These are phyloP conservation scores for Magallana angulata DNA, from an alignment of 1,140 invertebrate genomes.

Conservation along the genomic window DNA sequence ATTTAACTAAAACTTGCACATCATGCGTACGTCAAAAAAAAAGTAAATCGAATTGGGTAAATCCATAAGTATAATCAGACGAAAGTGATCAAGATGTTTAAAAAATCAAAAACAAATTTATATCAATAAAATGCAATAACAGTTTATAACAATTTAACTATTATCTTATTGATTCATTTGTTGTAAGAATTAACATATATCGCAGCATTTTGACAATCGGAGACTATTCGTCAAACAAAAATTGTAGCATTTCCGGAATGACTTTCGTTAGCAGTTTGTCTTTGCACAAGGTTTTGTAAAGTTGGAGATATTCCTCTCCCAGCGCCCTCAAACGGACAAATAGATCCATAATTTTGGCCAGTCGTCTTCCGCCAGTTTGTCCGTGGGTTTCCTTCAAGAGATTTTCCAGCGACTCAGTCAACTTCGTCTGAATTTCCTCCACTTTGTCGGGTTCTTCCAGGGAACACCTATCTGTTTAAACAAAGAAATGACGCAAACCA, in stretches of 20 bases:
- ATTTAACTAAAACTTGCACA: too few relatives aligned
- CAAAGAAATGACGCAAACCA: background rate
- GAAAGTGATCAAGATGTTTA: too few relatives aligned
- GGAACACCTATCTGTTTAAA: slow-evolving; percentile 59
- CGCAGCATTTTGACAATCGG: too few relatives aligned
- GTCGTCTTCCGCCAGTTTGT: background rate
- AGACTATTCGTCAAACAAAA: slow-evolving; percentile 41
- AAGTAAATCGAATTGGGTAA: too few relatives aligned
- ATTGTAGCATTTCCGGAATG: slow-evolving; percentile 45
- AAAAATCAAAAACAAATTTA: too few relatives aligned
- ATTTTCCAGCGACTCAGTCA: slow-evolving; percentile 43
- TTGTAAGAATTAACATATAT: too few relatives aligned
- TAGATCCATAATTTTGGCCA: slow-evolving; percentile 40
- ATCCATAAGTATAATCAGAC: too few relatives aligned
- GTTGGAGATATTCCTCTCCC: slow-evolving; percentile 31
- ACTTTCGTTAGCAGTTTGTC: slow-evolving; percentile 35
- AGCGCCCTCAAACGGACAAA: slow-evolving; percentile 34
- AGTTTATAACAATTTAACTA: too few relatives aligned
- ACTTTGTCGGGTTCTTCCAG: slow-evolving; percentile 62
- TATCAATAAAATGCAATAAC: too few relatives aligned
- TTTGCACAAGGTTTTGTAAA: slow-evolving; percentile 38
- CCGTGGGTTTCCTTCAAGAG: slow-evolving; percentile 26
- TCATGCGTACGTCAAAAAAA: too few relatives aligned
- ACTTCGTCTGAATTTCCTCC: slow-evolving; percentile 66
- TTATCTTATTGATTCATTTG: too few relatives aligned